phyloP scores from a whole-genome alignment of 2,113 vertebrate species.

The Syngnathus floridae region DNA sequence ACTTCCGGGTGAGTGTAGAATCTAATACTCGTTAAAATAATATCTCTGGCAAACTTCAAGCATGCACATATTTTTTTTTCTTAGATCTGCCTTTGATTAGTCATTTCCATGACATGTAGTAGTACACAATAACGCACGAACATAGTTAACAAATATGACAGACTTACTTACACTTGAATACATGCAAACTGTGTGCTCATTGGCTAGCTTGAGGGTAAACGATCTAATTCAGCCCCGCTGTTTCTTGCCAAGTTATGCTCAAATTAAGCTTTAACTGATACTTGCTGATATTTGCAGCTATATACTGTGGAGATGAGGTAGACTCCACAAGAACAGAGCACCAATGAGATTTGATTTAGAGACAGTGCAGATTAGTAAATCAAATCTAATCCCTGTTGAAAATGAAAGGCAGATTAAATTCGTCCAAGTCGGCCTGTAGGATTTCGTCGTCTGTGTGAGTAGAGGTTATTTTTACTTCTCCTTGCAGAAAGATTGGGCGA shows the following conservation, averaged over 20 bases:
- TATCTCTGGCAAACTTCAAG: neutral
- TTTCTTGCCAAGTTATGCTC: constrained; percentile 1
- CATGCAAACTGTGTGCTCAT: neutral
- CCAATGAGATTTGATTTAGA: constrained; percentile 53
- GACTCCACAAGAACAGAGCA: constrained; percentile 36
- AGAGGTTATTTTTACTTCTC: constrained; percentile 43
- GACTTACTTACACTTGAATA: too few relatives aligned
- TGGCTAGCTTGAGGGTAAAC: too few relatives aligned
- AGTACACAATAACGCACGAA: neutral
- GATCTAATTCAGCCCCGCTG: neutral
- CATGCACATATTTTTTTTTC: neutral
- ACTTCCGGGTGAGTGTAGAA: constrained; percentile 83
- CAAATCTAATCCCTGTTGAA: constrained; percentile 60
- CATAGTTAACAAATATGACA: too few relatives aligned
- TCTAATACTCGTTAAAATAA: neutral
- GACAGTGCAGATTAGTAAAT: constrained; percentile 55
- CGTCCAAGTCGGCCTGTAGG: constrained; percentile 42
- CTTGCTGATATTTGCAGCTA: neutral
- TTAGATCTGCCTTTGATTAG: neutral
- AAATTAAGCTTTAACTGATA: constrained; percentile 13
- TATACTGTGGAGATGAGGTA: constrained; percentile 9
- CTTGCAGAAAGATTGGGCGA: constrained; percentile 33
- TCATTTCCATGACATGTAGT: neutral
- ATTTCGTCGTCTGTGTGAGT: constrained; percentile 35
- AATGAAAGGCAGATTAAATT: constrained; percentile 62